A percentile compares a stretch with the other conserved stretches of the same genome.
Conservation (phyloP, 2,797 vertebrate species). For the Typhlichthys eigenmanni region DNA sequence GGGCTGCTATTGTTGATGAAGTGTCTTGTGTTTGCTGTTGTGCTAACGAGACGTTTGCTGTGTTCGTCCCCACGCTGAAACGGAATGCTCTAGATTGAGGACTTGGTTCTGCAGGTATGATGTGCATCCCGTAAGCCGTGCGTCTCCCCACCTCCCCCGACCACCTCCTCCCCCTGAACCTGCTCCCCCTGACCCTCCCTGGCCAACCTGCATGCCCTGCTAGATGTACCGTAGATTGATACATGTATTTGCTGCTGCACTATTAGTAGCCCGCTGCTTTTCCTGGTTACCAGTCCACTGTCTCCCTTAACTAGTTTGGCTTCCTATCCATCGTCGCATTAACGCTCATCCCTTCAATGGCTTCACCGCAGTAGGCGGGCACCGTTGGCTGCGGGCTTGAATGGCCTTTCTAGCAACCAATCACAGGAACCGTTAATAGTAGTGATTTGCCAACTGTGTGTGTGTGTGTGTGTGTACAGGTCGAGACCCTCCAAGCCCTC, state of each 20-base stretch:
- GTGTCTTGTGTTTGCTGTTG: constrained; percentile 37
- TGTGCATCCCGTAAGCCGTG: constrained; percentile 40
- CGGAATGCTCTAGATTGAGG: constrained; percentile 81
- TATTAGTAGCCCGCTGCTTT: not conserved
- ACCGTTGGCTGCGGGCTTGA: constrained; percentile 44
- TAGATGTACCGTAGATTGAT: constrained; percentile 10
- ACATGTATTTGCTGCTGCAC: not conserved
- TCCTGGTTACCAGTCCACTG: constrained; percentile 15
- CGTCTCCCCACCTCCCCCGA: constrained; percentile 38
- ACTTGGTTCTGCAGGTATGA: constrained; percentile 84
- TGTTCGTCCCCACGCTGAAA: constrained; percentile 68
- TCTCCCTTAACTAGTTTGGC: constrained; percentile 16
- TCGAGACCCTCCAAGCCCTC: constrained; percentile 86
- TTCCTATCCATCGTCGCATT: constrained; percentile 15
- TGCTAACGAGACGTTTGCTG: constrained; percentile 50
- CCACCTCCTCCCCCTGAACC: not conserved
- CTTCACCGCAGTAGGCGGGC: constrained; percentile 35
- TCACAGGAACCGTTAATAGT: constrained; percentile 9
- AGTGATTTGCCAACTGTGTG: not conserved
- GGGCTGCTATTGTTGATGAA: constrained; percentile 12
- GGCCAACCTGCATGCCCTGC: too few relatives aligned
- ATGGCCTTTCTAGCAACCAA: constrained; percentile 43
- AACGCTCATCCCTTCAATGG: constrained; percentile 38
- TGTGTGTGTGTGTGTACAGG: constrained; percentile 64
- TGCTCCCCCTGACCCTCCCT: too few relatives aligned